Conservation (phyloP, 2,888 invertebrate genomes). For the Camptogramma bilineatum region DNA sequence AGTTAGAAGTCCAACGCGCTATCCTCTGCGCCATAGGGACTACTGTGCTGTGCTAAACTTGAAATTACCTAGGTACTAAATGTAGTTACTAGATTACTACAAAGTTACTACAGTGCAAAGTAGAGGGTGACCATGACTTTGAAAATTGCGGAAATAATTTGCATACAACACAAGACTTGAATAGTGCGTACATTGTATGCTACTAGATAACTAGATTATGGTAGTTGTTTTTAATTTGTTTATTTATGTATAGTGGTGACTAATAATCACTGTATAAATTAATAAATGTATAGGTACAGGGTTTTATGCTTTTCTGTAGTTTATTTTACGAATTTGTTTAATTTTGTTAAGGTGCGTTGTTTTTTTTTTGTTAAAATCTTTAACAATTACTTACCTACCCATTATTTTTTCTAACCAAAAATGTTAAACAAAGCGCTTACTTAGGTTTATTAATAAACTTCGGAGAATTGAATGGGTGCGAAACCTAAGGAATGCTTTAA, state of each 20-base stretch:
- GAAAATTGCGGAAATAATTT: constrained; percentile 27
- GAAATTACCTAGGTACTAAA: constrained; percentile 62
- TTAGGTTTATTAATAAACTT: too few relatives aligned
- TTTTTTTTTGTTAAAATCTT: too few relatives aligned
- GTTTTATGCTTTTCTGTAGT: too few relatives aligned
- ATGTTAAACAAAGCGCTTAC: too few relatives aligned
- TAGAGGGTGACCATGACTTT: constrained; percentile 33
- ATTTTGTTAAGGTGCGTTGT: too few relatives aligned
- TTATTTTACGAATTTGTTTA: too few relatives aligned
- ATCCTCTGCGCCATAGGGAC: constrained; percentile 94
- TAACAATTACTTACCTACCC: too few relatives aligned
- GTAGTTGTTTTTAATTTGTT: not conserved
- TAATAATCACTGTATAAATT: too few relatives aligned
- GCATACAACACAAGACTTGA: not conserved
- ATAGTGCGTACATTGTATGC: not conserved
- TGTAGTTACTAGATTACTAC: not conserved
- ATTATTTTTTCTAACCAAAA: too few relatives aligned
- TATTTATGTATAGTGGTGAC: not conserved
- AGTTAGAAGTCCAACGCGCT: constrained; percentile 95
- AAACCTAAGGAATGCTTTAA: too few relatives aligned
- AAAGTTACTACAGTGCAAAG: constrained; percentile 2
- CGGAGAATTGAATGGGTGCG: too few relatives aligned
- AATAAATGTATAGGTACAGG: too few relatives aligned
- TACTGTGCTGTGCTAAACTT: not conserved
- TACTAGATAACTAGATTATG: not conserved